Base-by-base conservation (phyloP, 1,140 invertebrate genomes). In the Pogonus chalceus region DNA sequence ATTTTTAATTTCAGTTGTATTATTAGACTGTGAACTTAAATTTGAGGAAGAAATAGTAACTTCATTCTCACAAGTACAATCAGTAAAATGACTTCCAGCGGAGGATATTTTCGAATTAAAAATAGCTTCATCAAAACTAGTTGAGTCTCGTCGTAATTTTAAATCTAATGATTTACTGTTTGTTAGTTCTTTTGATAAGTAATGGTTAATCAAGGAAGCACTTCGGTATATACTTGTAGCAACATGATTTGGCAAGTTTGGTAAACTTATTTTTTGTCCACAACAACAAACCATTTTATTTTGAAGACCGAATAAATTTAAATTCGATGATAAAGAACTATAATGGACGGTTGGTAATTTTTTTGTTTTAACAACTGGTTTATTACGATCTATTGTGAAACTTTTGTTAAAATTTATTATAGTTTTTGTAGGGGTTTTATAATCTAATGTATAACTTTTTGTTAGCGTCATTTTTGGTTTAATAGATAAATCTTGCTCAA, bases 11-110 rank as follows among this genome's bases (percentile, higher is more conserved):
- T n/a, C n/a, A n/a, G n/a, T n/a, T n/a, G n/a, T n/a, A n/a, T n/a
- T n/a, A n/a, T n/a, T n/a, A n/a, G n/a, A n/a, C n/a, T n/a, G n/a
- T n/a, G n/a, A n/a, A n/a, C n/a, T n/a, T n/a, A n/a, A n/a, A n/a
- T n/a, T n/a, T n/a, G n/a, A n/a, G n/a, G n/a, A n/a, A n/a, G n/a
- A n/a, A n/a, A n/a, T n/a, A n/a, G n/a, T n/a, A n/a, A 43, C 9
- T 43, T 43, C 37, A 43, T 43, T 43, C 18, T 43, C 37, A 43
- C 37, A 43, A 12, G 37, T 12, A 18, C 37, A 43, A 12, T 43
- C 37, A 9, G 18, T 18, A 18, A 43, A 43, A 43, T 43, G 37
- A 18, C 18, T 43, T 10, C 37, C 37, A 43, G 18, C 37, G 9
- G 37, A 43, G 7, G 37, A 9, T 7, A 10, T 31, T 31, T 31